Evolutionary conservation across 2,113 vertebrate genomes (phyloP).

Genomic region (Erythrocebus patas): DNA sequence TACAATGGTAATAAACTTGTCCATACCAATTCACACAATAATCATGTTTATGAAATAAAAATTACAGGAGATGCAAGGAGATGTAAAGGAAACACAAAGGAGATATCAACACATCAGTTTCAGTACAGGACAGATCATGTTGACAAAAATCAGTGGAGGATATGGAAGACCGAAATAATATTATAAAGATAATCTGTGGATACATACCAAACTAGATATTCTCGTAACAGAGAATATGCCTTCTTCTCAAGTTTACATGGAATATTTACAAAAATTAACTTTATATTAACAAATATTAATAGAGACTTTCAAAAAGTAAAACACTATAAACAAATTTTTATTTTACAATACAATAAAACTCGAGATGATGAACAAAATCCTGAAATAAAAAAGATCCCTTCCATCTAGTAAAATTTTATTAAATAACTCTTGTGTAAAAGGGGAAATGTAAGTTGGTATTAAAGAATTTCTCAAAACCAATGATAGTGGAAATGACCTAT

Average conservation of each 20-base stretch:
- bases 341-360: neutral
- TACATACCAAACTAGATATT: neutral
- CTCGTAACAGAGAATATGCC: neutral
- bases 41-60: neutral
- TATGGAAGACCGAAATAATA: accelerated
- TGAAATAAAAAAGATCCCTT: neutral
- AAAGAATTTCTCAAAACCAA: neutral
- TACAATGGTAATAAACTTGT: neutral
- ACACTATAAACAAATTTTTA: neutral
- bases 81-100: too few species aligned
- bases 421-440: neutral
- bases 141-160: neutral
- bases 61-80: neutral
- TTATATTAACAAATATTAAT: neutral
- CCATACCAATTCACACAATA: neutral
- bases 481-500: neutral
- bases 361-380: neutral
- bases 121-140: neutral
- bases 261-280: neutral
- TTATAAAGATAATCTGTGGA: neutral
- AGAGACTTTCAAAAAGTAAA: neutral
- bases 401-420: neutral
- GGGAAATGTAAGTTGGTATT: neutral
- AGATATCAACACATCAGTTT: neutral
- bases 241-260: neutral